Evolutionary conservation across 2,888 invertebrate genomes (phyloP).

Genomic region (Platyscelio sp.): DNA sequence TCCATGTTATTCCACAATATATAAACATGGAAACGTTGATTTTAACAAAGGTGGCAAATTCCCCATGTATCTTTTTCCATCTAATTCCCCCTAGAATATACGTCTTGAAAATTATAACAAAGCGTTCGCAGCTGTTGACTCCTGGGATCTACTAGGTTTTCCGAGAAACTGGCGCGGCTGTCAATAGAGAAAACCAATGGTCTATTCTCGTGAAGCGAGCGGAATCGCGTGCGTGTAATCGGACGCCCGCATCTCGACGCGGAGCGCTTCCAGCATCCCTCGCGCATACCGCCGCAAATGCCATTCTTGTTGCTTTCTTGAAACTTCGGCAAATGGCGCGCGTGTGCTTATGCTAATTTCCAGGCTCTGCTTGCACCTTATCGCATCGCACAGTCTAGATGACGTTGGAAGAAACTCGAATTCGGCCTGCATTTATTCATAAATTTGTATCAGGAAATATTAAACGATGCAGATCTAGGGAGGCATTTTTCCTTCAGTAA

Average conservation of each 20-base stretch:
- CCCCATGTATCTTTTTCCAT: too few species aligned
- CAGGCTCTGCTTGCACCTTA: conserved; percentile 13
- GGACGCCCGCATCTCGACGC: conserved; percentile 77
- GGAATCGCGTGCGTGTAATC: conserved; percentile 81
- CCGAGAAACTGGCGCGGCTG: conserved; percentile 35
- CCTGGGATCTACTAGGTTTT: conserved; percentile 43
- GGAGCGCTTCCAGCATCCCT: conserved; percentile 74
- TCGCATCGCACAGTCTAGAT: conserved; percentile 14
- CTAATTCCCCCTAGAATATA: too few species aligned
- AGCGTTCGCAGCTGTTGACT: conserved; percentile 20
- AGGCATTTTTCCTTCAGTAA: too few species aligned
- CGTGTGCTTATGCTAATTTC: conserved; percentile 60
- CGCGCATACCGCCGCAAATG: conserved; percentile 47
- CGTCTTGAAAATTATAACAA: too few species aligned
- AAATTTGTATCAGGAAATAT: conserved; percentile 42
- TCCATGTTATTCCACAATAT: too few species aligned
- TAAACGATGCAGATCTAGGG: not conserved
- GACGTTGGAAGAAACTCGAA: conserved; percentile 34
- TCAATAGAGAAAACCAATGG: conserved; percentile 49
- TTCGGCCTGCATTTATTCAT: conserved; percentile 51
- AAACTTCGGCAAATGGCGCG: conserved; percentile 57
- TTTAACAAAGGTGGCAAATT: too few species aligned
- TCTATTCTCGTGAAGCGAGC: conserved; percentile 37
- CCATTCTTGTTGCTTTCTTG: conserved; percentile 52
- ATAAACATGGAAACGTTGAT: too few species aligned